Evolutionary conservation across 2,113 vertebrate genomes (phyloP), one percentile per base, ranked within the genome.

Genomic region (Castor canadensis): DNA sequence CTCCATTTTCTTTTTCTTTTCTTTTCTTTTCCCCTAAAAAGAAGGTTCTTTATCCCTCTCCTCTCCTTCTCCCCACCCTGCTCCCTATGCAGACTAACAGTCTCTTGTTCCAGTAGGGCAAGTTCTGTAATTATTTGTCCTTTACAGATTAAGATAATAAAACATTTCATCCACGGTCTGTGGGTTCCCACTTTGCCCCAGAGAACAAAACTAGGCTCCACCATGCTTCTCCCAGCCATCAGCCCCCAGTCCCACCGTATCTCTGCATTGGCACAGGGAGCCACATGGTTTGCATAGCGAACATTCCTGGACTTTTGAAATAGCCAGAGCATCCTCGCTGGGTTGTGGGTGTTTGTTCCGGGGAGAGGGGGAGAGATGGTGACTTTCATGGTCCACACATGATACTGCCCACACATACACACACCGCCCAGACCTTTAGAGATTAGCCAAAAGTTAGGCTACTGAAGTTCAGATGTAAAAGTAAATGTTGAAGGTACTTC

Each of bases 291-390:
- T 76, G 94, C 97, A 97, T 97, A 97, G 95, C 30, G 60, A 79
- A 93, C 97, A 97, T 97, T 96, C 97, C 96, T 89, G 94, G 93
- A 91, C 94, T 73, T n/a, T 85, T 69, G 82, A 89, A 87, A 86
- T 92, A 64, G 86, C 92, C 80, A 92, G 43, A 76, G 35, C 85
- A 92, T 93, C 87, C 83, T 71, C 30, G 16, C 71, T 1, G 13
- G 88, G 67, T 85, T 93, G 95, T 95, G 96, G 96, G 96, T 94
- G 97, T 96, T 89, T 91, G 95, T 97, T 97, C 97, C 95, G 82
- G 95, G 58, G 22, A 82, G 77, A 52, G 85, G 87, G 69, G 79
- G 62, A 54, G 80, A 93, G 77, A 76, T 3, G 35, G 54, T 89
- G 62, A 47, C 81, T 90, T 94, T 49, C 71, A 40, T 71, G 79